phyloP scores from a whole-genome alignment of 2,113 vertebrate genomes.

The Muscicapa adusta region DNA sequence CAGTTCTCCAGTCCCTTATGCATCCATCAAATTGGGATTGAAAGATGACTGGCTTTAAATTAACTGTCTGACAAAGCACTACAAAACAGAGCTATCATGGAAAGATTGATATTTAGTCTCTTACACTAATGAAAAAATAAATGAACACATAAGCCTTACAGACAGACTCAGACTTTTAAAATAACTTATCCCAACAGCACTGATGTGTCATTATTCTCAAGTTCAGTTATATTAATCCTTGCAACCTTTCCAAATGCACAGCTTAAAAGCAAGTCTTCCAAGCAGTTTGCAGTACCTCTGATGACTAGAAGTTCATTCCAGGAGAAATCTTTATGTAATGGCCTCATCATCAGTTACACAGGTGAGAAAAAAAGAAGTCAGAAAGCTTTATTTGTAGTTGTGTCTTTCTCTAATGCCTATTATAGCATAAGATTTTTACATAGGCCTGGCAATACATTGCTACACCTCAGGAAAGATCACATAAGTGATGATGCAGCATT shows the following conservation, averaged over 20 bases:
- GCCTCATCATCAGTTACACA: neutral
- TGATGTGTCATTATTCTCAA: neutral
- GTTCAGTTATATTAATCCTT: conserved; percentile 1
- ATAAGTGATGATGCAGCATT: neutral
- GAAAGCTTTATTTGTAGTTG: neutral
- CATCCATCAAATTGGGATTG: neutral
- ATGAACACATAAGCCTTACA: neutral
- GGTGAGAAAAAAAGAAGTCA: neutral
- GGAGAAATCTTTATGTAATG: conserved; percentile 17
- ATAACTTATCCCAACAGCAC: neutral
- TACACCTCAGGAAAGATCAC: neutral
- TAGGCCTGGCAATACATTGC: neutral
- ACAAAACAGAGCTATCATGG: neutral
- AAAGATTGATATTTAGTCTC: neutral
- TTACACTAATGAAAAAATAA: neutral
- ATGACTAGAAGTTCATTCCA: conserved; percentile 3
- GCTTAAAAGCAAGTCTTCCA: neutral
- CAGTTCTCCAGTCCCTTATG: neutral
- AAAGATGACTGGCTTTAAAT: neutral
- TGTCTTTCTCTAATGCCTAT: neutral
- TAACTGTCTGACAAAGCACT: neutral
- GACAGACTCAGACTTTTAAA: neutral
- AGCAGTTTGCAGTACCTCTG: neutral
- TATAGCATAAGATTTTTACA: neutral
- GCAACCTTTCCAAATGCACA: neutral